phyloP scores from a whole-genome alignment of 2,888 invertebrate species.

The Dryocosmus kuriphilus region DNA sequence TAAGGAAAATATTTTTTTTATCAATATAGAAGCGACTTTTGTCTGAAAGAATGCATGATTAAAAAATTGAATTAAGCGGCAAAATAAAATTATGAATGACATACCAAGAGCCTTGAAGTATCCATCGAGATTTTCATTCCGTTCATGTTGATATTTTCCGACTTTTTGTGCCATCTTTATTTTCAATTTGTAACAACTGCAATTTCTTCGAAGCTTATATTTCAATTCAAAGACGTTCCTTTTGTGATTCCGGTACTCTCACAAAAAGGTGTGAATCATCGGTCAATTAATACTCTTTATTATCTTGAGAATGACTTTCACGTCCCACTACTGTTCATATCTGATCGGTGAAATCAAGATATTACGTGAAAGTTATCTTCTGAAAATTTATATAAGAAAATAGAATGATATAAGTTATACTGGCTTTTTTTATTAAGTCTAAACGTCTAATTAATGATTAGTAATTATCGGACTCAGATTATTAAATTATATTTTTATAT shows the following conservation, averaged over 20 bases:
- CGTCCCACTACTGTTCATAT: conserved; percentile 5
- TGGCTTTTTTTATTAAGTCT: no score
- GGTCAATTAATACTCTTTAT: background rate
- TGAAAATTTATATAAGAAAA: background rate
- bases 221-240: background rate
- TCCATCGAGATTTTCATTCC: conserved; percentile 83
- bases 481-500: no score
- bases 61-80: background rate
- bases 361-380: background rate
- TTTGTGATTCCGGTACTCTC: background rate
- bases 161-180: conserved; percentile 69
- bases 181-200: background rate
- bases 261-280: background rate
- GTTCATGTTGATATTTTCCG: conserved; percentile 83
- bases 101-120: conserved; percentile 83
- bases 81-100: conserved; percentile 52
- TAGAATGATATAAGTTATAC: no score
- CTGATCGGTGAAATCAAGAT: background rate
- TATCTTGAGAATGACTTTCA: background rate
- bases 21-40: background rate
- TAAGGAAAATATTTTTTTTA: background rate
- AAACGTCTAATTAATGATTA: no score
- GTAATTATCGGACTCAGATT: no score
- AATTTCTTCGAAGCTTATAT: background rate
- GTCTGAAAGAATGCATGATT: conserved; percentile 7